phyloP scores from a whole-genome alignment of 2,113 vertebrate species.

The Ramphastos sulfuratus region DNA sequence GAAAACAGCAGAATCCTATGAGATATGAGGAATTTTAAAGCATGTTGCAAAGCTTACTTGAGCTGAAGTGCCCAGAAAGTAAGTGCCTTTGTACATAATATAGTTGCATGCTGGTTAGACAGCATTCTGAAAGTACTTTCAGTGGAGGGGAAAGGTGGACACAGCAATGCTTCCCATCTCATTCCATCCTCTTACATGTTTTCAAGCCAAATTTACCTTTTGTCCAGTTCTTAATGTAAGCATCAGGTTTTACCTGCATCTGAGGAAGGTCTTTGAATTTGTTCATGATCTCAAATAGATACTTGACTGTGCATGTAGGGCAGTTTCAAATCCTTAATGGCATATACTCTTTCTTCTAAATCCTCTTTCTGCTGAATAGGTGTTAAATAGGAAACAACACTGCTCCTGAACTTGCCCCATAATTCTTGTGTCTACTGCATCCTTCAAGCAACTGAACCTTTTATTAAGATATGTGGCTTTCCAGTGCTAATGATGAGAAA shows the following conservation, averaged over 20 bases:
- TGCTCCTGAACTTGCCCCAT: background rate
- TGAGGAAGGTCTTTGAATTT: background rate
- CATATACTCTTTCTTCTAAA: background rate
- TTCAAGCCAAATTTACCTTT: background rate
- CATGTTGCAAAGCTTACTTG: background rate
- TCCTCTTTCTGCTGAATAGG: background rate
- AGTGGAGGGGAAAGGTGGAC: background rate
- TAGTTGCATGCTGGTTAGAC: background rate
- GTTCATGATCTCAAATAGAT: background rate
- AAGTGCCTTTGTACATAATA: background rate
- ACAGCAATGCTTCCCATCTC: background rate
- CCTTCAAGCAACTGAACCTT: background rate
- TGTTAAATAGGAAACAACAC: background rate
- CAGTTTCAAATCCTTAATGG: background rate
- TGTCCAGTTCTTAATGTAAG: background rate
- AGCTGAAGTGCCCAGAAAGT: background rate
- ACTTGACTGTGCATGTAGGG: background rate
- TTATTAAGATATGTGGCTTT: background rate
- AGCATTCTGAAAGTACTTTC: background rate
- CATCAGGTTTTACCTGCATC: background rate
- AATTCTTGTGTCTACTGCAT: background rate
- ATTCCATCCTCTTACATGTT: background rate
- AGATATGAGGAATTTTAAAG: conserved; percentile 20
- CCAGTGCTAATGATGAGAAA: background rate
- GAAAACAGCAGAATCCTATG: conserved; percentile 15